phyloP scores from a whole-genome alignment of 2,888 invertebrate species.

The Clusia tigrina region DNA sequence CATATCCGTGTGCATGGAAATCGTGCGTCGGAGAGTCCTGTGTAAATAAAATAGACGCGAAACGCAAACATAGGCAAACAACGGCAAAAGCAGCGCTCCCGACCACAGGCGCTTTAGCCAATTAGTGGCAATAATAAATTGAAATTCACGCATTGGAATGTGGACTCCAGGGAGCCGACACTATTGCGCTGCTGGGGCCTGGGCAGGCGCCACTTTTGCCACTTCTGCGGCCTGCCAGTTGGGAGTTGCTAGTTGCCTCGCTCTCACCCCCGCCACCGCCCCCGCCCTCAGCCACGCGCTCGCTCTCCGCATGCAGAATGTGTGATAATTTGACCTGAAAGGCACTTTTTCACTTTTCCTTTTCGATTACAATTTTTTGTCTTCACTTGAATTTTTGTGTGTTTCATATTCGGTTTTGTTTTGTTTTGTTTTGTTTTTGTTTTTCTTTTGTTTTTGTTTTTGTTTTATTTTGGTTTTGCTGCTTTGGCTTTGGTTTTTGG shows the following conservation, averaged over 20 bases:
- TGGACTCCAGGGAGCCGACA: conserved; percentile 27
- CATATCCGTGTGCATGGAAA: not conserved
- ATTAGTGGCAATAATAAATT: conserved; percentile 62
- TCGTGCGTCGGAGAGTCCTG: not conserved
- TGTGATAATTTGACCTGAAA: conserved; percentile 44
- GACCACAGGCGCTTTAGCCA: conserved; percentile 60
- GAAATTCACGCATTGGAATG: conserved; percentile 52
- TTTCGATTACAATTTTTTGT: not conserved
- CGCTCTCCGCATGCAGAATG: no score
- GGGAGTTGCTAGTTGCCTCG: conserved; percentile 37
- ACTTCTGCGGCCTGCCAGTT: conserved; percentile 6
- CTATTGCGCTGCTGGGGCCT: not conserved
- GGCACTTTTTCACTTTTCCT: not conserved
- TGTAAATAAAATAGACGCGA: not conserved
- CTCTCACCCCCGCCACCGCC: no score
- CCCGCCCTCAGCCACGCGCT: no score
- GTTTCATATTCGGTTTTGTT: no score
- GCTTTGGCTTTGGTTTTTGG: not conserved
- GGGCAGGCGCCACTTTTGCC: no score
- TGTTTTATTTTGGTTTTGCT: not conserved
- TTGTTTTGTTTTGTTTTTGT: not conserved
- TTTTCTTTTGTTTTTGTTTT: not conserved
- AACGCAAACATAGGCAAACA: conserved; percentile 32
- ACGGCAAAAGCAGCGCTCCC: no score
- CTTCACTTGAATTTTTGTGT: not conserved